Evolutionary conservation across 2,113 vertebrate species (phyloP), one percentile per base, ranked within the genome.

Genomic region (Gopherus evgoodei): DNA sequence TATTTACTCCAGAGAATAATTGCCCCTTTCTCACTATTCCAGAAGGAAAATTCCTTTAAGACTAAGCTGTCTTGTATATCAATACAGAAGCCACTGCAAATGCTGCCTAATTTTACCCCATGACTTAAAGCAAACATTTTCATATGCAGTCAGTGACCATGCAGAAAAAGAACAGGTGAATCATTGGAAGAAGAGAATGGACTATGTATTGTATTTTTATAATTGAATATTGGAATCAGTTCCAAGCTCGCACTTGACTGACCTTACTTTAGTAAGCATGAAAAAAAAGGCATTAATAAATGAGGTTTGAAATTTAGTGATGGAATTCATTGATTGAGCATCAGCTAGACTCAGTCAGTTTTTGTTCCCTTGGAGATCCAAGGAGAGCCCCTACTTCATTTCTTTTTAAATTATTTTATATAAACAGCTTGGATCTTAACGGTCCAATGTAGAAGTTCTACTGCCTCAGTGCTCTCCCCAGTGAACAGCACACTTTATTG

Each of bases 391-490:
- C 8, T 38, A 50, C 50, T 50, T 50, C 50, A 50, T 50, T 16
- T 50, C 47, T 49, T 49, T 49, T 14, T 5, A 50, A 50, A 50
- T 50, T 14, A 13, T 50, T 50, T 50, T 50, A 50, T 50, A 50
- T 50, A 50, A 50, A 50, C 50, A 50, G 50, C 93, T 91, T 98
- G 94, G 97, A 97, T 98, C 98, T 98, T 98, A 98, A 98, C 98
- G 98, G 98, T 99, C 97, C 97, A 98, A 95, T 98, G 96, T 98
- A 97, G 97, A 98, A 97, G 98, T 96, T 98, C 95, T 96, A 98
- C 96, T 96, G 97, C 97, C 98, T 98, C 97, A 96, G 98, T 93
- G 96, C 97, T 97, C 90, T 98, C 97, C 98, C 97, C 97, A 5
- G 95, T 97, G 98, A 98, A 95, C 91, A 96, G 84, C 91, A 95